Evolutionary conservation across 2,113 vertebrate species (phyloP), one percentile per base, ranked within the genome.

Genomic region (Hemichromis elongatus): DNA sequence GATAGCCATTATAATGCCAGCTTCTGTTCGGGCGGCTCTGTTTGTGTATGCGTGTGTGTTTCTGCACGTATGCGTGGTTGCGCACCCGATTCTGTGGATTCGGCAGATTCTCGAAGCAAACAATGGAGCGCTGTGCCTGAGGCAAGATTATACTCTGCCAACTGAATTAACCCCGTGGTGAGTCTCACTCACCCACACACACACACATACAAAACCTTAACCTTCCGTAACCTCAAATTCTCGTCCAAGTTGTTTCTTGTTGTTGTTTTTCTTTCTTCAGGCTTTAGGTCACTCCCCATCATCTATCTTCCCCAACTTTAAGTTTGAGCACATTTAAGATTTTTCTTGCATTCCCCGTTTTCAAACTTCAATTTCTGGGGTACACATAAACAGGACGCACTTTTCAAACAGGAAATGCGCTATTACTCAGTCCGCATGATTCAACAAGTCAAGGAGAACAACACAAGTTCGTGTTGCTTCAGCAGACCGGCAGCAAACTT

Each of bases 111-210:
- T 78, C 21, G 66, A 54, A 61, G 40, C 56, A 90, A 92, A 96
- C 95, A 97, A 96, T 95, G 88, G 89, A 87, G 86, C 83, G 83
- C 92, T 96, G 94, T 96, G 92, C 95, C 88, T 82, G 83, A 87
- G 85, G 88, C 53, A 30, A 91, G 91, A 95, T 93, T 93, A 93
- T 87, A 91, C 81, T 84, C 87, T 92, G 90, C 90, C 92, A 94
- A 84, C 79, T 55, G 81, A 89, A 89, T 79, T 83, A 80, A 70
- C 47, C 77, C 50, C 24, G 14, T 66, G 45, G 45, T 52, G 45
- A 52, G 33, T 79, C 79, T 81, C 80, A 40, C 79, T 56, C 66
- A 77, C 59, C 35, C 75, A 81, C 19, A 54, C 45, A 80, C 45
- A 80, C 21, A 75, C 42, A 40, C 19, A 70, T 14, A 66, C 21